Base-by-base conservation (phyloP, 2,888 invertebrate genomes). In the Habrosyne pyritoides region DNA sequence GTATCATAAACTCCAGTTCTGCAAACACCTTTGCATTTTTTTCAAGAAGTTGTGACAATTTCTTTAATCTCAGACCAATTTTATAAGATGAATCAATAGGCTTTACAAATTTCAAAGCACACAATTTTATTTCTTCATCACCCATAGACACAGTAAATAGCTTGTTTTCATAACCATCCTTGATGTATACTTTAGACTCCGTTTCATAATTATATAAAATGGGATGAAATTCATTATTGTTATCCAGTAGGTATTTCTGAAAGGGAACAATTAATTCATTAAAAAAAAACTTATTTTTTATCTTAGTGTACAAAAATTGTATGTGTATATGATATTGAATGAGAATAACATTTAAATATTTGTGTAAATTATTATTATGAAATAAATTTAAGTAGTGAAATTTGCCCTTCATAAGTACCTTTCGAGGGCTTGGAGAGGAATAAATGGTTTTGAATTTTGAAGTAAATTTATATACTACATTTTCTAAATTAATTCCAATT, bases 1-100 rank as follows among this genome's bases (percentile, higher is more conserved):
- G 60, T 21, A 66, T 59, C 18, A 68, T 56, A 48, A 52, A 67
- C 52, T 77, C 77, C 7, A 77, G 58, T 58, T 42, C 14, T 2
- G 42, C 42, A 12, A 42, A 42, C 8, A 42, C 8, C 14, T 42
- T 18, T 1, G 14, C 42, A 42, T 42, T 14, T 18, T 42, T 18
- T 8, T 42, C 42, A 42, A 42, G 2, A 42, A 42, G 18, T 5
- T 42, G 14, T 18, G 42, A 14, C 18, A 42, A 18, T 8, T 18
- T 42, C 7, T 2, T 42, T 2, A 42, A 18, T 18, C n/a, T n/a
- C n/a, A n/a, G n/a, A n/a, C n/a, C n/a, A n/a, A n/a, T n/a, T n/a
- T n/a, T n/a, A 14, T 2, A 2, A 6, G 18, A 18, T 8, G 42
- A 33, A 10, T 30, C 4, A 30, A 30, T 36, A 12, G 3, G 2